These are phyloP conservation scores for Rhinogobio ventralis DNA, from an alignment of 2,797 vertebrate species.

Conservation along the genomic window DNA sequence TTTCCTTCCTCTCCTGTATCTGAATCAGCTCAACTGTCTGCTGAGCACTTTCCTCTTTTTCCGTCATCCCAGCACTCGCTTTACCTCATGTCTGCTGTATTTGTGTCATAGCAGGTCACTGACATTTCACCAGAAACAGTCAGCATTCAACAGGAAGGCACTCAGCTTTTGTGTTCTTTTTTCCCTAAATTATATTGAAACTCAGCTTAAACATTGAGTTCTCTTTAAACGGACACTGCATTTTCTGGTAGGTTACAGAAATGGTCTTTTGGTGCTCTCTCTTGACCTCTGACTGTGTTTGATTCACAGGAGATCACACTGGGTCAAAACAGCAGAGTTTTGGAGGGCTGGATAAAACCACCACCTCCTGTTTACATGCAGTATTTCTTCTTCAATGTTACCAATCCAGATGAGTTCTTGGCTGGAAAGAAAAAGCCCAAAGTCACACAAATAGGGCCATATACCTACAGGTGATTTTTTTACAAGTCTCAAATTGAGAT, in stretches of 20 bases:
- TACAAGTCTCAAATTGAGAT: background rate
- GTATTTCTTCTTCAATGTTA: constrained; percentile 86
- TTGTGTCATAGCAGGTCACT: constrained; percentile 19
- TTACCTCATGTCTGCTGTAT: constrained; percentile 4
- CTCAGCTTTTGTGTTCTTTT: background rate
- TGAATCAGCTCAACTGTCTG: background rate
- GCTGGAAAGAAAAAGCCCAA: constrained; percentile 73
- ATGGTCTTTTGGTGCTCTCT: background rate
- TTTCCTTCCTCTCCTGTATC: background rate
- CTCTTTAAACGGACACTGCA: background rate
- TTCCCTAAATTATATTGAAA: background rate
- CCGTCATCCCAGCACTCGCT: background rate
- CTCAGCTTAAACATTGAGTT: background rate
- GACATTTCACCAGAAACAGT: constrained; percentile 27
- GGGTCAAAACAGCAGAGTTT: constrained; percentile 78
- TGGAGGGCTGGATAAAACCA: constrained; percentile 83
- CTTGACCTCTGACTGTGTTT: constrained; percentile 23
- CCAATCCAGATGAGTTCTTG: constrained; percentile 79
- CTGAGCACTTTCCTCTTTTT: constrained; percentile 19
- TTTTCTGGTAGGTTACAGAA: background rate
- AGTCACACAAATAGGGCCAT: constrained; percentile 81
- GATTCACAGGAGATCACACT: constrained; percentile 78
- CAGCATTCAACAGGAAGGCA: constrained; percentile 15
- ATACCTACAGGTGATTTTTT: constrained; percentile 83
- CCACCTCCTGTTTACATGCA: constrained; percentile 85